phyloP scores from a whole-genome alignment of 2,888 invertebrate genomes.

The Dascillus cervinus region DNA sequence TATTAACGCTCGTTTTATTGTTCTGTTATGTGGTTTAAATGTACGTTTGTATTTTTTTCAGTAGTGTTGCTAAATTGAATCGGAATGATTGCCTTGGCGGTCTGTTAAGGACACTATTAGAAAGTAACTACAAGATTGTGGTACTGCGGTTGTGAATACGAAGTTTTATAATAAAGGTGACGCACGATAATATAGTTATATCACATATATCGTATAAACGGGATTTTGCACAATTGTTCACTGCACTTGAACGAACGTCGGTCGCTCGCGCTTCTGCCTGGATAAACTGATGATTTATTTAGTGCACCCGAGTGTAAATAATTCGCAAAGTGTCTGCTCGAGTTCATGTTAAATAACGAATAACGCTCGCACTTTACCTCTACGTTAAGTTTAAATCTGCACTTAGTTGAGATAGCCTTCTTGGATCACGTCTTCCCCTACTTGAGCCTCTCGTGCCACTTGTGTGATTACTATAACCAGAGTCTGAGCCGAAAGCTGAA shows the following conservation, averaged over 20 bases:
- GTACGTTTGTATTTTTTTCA: no score
- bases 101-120: no score
- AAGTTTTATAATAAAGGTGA: not conserved
- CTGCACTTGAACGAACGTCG: constrained; percentile 1
- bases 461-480: constrained; percentile 77
- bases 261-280: not conserved
- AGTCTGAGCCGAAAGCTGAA: constrained; percentile 77
- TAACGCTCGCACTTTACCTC: constrained; percentile 5
- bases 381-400: constrained; percentile 41
- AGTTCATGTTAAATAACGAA: not conserved
- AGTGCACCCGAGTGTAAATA: constrained; percentile 1
- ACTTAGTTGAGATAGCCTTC: constrained; percentile 40
- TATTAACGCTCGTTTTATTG: no score
- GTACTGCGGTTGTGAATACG: no score
- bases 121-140: no score
- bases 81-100: no score
- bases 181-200: constrained; percentile 12
- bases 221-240: constrained; percentile 6
- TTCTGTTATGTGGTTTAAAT: no score
- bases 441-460: constrained; percentile 48
- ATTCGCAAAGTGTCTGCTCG: not conserved
- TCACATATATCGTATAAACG: constrained; percentile 21
- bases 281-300: constrained; percentile 1
- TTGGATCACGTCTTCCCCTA: constrained; percentile 35
- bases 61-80: no score